Evolutionary conservation across 2,797 vertebrate genomes (phyloP), one percentile per base, ranked within the genome.

Genomic region (Poeciliopsis turneri): DNA sequence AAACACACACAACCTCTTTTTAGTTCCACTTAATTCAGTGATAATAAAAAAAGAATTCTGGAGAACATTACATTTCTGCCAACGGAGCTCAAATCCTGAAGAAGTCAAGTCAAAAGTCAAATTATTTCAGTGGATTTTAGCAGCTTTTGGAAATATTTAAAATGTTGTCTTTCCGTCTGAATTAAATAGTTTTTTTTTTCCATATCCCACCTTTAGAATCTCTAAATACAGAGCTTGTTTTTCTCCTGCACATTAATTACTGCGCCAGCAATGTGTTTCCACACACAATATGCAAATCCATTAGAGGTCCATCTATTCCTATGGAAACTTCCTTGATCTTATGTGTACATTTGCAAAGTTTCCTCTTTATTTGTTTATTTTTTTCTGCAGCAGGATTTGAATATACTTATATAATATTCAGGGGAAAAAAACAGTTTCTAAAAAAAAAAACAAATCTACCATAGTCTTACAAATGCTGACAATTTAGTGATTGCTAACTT

Each of bases 351-450:
- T 78, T 72, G 68, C 68, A 45, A 77, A 71, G 13, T 55, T 70
- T 41, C 46, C 75, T 51, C 25, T 51, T 20, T 39, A 20, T 70
- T 45, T 70, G 25, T 30, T 76, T 83, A n/a, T 57, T 57, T 28
- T 30, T 86, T 87, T 79, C 64, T 69, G 59, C 1, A 77, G 39
- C 74, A 82, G 81, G 86, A 88, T 69, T 36, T 72, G 83, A 88
- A 86, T 86, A 73, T 45, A 1, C n/a, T 45, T 43, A 70, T n/a
- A 45, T 45, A 13, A n/a, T 45, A 45, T 28, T 61, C 13, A 12
- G 10, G 12, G 25, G 8, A n/a, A 3, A 45, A 68, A 41, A 41
- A 39, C 2, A 0, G 36, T 45, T 16, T 70, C 12, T n/a, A 45
- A 28, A 45, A 15, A 10, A 1, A 39, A 36, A 68, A 23, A 39